Evolutionary conservation across 2,113 vertebrate species (phyloP), one percentile per base, ranked within the genome.

Genomic region (Camelus bactrianus): DNA sequence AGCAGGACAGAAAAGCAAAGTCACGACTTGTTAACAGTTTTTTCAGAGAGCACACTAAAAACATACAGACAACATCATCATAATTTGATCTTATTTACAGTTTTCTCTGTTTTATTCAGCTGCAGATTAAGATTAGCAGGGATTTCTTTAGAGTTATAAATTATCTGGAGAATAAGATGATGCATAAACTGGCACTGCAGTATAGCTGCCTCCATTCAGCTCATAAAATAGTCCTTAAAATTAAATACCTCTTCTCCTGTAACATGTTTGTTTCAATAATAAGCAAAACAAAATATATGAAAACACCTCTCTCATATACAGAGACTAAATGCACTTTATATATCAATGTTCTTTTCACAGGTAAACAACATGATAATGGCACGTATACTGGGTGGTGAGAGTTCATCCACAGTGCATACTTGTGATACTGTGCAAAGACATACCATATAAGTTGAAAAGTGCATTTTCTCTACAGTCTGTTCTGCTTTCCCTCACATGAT

Each of bases 351-450:
- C 20, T 58, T 32, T 87, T 60, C 35, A 77, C 9, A 73, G 54
- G 19, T 24, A n/a, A 76, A 48, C 38, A 46, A 6, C 12, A 17
- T 5, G 10, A 46, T 1, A 1, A 11, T 8, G 24, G 6, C 12
- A 17, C 11, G 15, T 22, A 16, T 10, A 14, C 1, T 30, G 4
- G 26, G 0, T 3, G 7, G 28, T 1, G 6, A 62, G 15, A 67
- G n/a, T 2, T 3, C 20, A 13, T 84, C 24, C 17, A 48, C 19
- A 17, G 10, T 3, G 4, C 0, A 12, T 30, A 54, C 16, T 17
- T 2, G 1, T 6, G 15, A 50, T 17, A 22, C 10, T 20, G 28
- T 30, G 26, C 87, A 65, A 83, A 82, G 48, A 60, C 3, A 42
- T 42, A 22, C 6, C 13, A 13, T 22, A 3, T 60, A 22, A 28